Percentiles rank a stretch among this genome's conserved stretches.
Evolutionary conservation across 2,113 vertebrate species (phyloP).

Genomic region (Columbina picui): DNA sequence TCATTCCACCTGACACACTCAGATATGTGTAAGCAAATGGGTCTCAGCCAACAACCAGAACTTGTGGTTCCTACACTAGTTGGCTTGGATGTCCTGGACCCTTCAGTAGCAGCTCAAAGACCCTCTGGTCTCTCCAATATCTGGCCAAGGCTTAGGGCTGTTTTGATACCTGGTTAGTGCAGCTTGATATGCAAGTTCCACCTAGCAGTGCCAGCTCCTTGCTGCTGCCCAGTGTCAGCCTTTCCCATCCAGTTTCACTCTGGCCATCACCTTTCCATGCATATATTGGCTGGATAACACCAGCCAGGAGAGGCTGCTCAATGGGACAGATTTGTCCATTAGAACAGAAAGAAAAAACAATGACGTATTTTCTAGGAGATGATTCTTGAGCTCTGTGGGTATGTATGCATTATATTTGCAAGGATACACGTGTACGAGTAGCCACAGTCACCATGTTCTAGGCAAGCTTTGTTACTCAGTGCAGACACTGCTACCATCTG

Average conservation of each 20-base stretch:
- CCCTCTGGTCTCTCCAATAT: neutral
- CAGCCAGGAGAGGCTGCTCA: neutral
- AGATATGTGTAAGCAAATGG: neutral
- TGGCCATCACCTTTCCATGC: neutral
- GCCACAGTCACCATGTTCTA: neutral
- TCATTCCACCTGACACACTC: neutral
- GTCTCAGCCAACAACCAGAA: neutral
- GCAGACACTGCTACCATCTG: neutral
- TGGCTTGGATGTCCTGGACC: neutral
- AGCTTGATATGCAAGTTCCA: neutral
- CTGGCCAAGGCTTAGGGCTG: neutral
- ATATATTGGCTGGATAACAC: neutral
- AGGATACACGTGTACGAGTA: neutral
- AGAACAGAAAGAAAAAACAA: neutral
- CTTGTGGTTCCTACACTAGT: neutral
- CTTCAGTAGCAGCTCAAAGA: neutral
- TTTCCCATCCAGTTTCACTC: neutral
- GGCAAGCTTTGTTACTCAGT: neutral
- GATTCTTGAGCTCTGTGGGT: neutral
- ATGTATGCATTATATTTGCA: neutral
- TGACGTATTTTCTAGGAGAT: rapidly evolving
- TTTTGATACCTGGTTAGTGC: neutral
- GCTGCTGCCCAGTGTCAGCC: rapidly evolving
- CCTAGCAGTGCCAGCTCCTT: neutral
- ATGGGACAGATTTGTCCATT: neutral